phyloP scores from a whole-genome alignment of 1,140 invertebrate species.

The Manduca sexta region DNA sequence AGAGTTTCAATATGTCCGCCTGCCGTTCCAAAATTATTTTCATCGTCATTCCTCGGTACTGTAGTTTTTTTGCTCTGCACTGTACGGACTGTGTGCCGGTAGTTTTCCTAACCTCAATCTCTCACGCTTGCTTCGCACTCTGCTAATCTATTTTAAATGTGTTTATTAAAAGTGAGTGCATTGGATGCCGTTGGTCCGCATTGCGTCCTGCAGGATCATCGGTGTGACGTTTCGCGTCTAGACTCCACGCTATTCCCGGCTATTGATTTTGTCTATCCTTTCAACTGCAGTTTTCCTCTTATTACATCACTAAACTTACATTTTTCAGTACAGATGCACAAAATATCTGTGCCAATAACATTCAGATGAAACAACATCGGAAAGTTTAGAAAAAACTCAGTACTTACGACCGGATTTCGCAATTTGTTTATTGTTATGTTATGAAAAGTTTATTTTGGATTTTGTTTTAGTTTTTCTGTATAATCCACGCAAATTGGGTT shows the following conservation, averaged over 20 bases:
- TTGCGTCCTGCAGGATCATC: conserved; percentile 8
- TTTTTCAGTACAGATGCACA: no score
- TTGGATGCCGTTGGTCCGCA: conserved; percentile 5
- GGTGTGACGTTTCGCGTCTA: no score
- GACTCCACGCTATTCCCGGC: no score
- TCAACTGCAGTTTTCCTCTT: no score
- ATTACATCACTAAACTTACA: no score
- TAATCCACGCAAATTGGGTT: not conserved
- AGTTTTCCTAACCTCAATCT: conserved; percentile 27
- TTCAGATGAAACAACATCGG: not conserved
- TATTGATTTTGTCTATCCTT: no score
- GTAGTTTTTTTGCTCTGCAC: conserved; percentile 19
- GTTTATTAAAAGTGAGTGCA: conserved; percentile 5
- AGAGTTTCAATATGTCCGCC: conserved; percentile 60
- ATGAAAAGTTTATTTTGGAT: conserved; percentile 1
- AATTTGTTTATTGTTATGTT: conserved; percentile 5
- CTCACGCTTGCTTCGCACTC: not conserved
- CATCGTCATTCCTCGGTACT: conserved; percentile 30
- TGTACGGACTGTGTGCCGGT: conserved; percentile 2
- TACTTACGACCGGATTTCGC: not conserved
- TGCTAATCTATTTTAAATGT: not conserved
- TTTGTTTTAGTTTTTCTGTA: conserved; percentile 2
- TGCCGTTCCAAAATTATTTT: conserved; percentile 48
- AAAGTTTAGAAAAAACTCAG: no score
- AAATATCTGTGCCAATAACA: no score